Conservation (phyloP, 2,888 invertebrate genomes). For the Amblyteles armatorius region DNA sequence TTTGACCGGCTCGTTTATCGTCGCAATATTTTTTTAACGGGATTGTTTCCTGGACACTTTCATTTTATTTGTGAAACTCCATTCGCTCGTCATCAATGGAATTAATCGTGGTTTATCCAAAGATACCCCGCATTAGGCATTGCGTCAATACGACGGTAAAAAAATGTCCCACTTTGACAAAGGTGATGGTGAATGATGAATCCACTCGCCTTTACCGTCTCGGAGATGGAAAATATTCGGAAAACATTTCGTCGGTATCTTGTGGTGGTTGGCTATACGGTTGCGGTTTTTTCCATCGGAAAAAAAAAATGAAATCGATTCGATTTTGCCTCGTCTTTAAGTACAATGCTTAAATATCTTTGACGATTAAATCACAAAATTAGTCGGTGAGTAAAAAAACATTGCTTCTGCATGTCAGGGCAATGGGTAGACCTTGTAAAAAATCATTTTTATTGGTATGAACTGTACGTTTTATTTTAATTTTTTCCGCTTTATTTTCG, state of each 20-base stretch:
- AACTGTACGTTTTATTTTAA: constrained; percentile 38
- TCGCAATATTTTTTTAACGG: not conserved
- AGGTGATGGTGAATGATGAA: constrained; percentile 55
- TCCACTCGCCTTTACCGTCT: constrained; percentile 12
- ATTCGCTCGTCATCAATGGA: not conserved
- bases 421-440: constrained; percentile 22
- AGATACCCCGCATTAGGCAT: constrained; percentile 27
- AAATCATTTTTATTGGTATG: constrained; percentile 51
- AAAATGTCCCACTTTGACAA: constrained; percentile 25
- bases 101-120: constrained; percentile 14
- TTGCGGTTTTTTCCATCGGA: constrained; percentile 26
- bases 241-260: constrained; percentile 22
- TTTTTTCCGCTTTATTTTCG: constrained; percentile 56
- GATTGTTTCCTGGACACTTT: constrained; percentile 19
- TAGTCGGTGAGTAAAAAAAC: constrained; percentile 58
- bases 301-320: not conserved
- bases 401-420: constrained; percentile 15
- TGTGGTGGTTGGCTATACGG: constrained; percentile 63
- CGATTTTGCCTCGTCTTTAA: constrained; percentile 28
- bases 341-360: constrained; percentile 44
- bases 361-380: constrained; percentile 71
- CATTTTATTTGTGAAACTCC: not conserved
- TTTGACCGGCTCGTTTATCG: not conserved
- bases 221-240: constrained; percentile 29
- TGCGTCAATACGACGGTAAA: not conserved